These are phyloP conservation scores for Nephila pilipes DNA, from an alignment of 1,140 invertebrate genomes.

Conservation along the genomic window DNA sequence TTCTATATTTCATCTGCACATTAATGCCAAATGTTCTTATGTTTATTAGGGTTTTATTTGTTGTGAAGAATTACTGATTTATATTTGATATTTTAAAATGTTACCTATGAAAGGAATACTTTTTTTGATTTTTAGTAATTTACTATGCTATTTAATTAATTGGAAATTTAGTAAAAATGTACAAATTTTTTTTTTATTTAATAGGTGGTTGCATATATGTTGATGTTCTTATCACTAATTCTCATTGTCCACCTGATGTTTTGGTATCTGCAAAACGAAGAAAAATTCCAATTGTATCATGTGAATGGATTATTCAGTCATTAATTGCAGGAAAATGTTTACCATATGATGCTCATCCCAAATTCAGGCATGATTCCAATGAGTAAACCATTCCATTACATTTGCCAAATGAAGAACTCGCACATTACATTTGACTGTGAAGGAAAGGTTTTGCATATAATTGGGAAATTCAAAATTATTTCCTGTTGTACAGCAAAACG, in stretches of 20 bases:
- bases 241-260: constrained; percentile 75
- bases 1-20: too few species aligned
- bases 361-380: constrained; percentile 78
- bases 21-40: too few species aligned
- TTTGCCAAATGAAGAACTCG: neutral
- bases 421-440: constrained; percentile 10
- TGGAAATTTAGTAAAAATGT: too few species aligned
- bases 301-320: constrained; percentile 82
- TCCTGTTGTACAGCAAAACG: neutral
- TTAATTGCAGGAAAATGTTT: constrained; percentile 80
- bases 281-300: constrained; percentile 80
- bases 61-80: too few species aligned
- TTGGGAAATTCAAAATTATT: neutral
- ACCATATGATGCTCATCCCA: constrained; percentile 79
- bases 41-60: too few species aligned
- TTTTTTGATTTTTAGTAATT: too few species aligned
- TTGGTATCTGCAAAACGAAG: constrained; percentile 78
- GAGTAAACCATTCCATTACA: constrained; percentile 37
- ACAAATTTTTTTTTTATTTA: neutral
- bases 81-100: too few species aligned
- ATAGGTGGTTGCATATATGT: constrained; percentile 36
- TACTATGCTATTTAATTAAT: too few species aligned
- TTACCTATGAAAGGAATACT: too few species aligned
- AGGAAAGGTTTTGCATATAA: neutral
- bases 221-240: constrained; percentile 77